Evolutionary conservation across 1,140 invertebrate genomes (phyloP), one percentile per base, ranked within the genome.

Genomic region (Oedothorax gibbosus): DNA sequence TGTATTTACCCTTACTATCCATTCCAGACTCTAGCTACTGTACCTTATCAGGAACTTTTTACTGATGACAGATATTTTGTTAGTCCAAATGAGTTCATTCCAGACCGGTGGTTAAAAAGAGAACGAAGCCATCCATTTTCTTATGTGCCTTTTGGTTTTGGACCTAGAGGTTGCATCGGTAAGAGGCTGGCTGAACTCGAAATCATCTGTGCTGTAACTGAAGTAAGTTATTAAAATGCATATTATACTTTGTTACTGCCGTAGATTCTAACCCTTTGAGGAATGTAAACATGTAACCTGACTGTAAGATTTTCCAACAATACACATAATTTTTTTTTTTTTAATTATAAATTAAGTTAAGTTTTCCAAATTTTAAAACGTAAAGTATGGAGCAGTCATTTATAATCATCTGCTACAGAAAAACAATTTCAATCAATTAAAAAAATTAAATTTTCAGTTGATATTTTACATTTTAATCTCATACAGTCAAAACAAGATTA

Each of bases 181-280:
- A 91, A 95, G 88, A 91, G 96, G 88, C 91, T 98, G 60, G 96
- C 96, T 12, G 96, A 98, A 88, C 96, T 97, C 90, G 96, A 96
- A 90, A 94, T 97, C 88, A 49, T 73, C 0, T 60, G 65, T 15
- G 18, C 78, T 8, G 18, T 53, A 2, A 51, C 57, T n/a, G 83
- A 78, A 68, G 83, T 85, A 50, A 49, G 14, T 10, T 5, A 15
- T 69, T 9, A 15, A 64, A 64, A n/a, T 64, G 8, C 1, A 64
- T n/a, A 64, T 64, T n/a, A 9, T 7, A 62, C 18, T n/a, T 14
- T 10, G 57, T 62, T 15, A 15, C 60, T 64, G 35, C 35, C 1
- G 35, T 35, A 35, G 35, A 35, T 35, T 35, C 5, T 35, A 35
- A 35, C 35, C 35, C 35, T 35, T 35, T 35, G 35, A 35, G 5